Percentiles rank a stretch among this genome's conserved stretches.
These are phyloP conservation scores for Chrysolina americana DNA, from an alignment of 2,888 invertebrate genomes.

Conservation along the genomic window DNA sequence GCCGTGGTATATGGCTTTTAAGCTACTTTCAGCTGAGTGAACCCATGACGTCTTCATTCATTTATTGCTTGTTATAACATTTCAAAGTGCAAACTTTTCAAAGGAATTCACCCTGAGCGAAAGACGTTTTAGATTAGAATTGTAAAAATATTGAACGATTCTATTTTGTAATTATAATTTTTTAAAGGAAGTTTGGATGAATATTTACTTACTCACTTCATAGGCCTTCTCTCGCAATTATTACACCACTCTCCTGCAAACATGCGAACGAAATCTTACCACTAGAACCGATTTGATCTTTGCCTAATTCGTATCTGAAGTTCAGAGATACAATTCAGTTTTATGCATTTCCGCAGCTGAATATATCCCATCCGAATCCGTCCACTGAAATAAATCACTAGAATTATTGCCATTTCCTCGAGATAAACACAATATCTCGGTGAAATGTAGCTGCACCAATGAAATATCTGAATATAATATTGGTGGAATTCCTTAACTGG, in stretches of 20 bases:
- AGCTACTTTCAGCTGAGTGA: no score
- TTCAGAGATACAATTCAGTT: conserved; percentile 1
- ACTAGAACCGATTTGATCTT: neutral
- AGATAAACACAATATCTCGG: conserved; percentile 31
- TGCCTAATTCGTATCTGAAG: neutral
- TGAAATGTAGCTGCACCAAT: conserved; percentile 39
- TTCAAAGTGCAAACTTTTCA: no score
- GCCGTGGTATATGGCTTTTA: no score
- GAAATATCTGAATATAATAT: conserved; percentile 38
- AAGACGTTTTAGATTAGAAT: no score
- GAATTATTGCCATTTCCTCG: conserved; percentile 37
- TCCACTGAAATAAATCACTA: conserved; percentile 30
- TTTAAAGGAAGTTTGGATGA: no score
- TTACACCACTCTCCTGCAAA: neutral
- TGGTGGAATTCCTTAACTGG: conserved; percentile 17
- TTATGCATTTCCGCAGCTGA: neutral
- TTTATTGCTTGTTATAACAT: no score
- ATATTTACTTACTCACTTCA: no score
- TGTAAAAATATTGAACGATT: no score
- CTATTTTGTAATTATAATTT: no score
- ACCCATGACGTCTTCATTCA: no score
- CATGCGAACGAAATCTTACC: neutral
- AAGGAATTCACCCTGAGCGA: no score
- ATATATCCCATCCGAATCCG: neutral
- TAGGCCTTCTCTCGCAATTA: no score